Evolutionary conservation across 2,888 invertebrate genomes (phyloP), one percentile per base, ranked within the genome.

Genomic region (Nomada fabriciana): DNA sequence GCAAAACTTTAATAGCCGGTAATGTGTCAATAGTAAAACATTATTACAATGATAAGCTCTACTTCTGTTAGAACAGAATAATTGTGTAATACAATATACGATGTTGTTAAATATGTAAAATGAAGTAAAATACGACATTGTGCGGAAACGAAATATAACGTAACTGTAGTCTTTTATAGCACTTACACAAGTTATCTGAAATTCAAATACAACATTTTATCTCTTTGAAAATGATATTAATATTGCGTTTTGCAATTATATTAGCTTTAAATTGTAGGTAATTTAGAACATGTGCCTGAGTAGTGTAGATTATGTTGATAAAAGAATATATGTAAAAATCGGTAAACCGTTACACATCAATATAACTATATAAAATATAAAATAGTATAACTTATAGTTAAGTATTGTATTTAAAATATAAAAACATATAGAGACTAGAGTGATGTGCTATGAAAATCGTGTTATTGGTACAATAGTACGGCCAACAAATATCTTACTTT

Each of bases 391-490:
- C 23, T 68, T 82, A 52, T 59, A 20, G 23, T 73, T 69, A 63
- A 73, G 70, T 61, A 42, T 57, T 70, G 43, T 63, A 76, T 60
- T 69, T 50, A 85, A 85, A 84, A 76, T 85, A 88, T 83, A 78
- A 81, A 83, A 86, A 79, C 73, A 52, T 78, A 81, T 85, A 80
- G 84, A 86, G 90, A 90, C 90, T 90, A 90, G 90, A 89, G 77
- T 70, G 75, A 72, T 82, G 82, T 83, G 80, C 79, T 82, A 85
- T 86, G 69, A 83, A 83, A 85, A 80, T 76, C 80, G 76, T 63
- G 76, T 80, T 83, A 83, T 76, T 84, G 29, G 68, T 87, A 82
- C 74, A 82, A 71, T 76, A 80, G 65, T 77, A 87, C 64, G 72
- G 80, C 57, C 42, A 83, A 80, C 60, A 67, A 47, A 74, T 25